phyloP scores from a whole-genome alignment of 2,113 vertebrate species.

The Hyperoodon ampullatus region DNA sequence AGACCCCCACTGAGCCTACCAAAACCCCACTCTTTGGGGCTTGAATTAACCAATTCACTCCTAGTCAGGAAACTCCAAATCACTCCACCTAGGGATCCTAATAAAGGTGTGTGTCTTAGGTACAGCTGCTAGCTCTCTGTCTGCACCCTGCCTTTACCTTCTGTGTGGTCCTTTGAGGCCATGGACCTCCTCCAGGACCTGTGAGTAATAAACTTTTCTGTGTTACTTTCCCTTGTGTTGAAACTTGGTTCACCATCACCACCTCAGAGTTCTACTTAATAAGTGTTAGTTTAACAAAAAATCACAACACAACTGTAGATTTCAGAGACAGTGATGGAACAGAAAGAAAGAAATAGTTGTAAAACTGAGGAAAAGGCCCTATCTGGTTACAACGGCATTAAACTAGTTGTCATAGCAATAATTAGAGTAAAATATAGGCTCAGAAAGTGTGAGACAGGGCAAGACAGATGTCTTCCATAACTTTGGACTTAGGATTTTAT shows the following conservation, averaged over 20 bases:
- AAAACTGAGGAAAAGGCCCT: neutral
- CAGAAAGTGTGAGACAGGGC: neutral
- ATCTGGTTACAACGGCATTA: neutral
- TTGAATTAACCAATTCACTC: neutral
- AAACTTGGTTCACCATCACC: neutral
- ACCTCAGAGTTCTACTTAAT: neutral
- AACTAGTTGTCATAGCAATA: neutral
- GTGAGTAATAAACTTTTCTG: neutral
- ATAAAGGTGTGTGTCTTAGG: neutral
- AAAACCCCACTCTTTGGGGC: neutral
- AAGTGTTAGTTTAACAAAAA: conserved; percentile 14
- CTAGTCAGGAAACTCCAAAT: neutral
- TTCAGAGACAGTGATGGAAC: neutral
- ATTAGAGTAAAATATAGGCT: neutral
- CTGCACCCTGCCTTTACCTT: neutral
- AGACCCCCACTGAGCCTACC: neutral
- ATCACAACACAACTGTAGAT: neutral
- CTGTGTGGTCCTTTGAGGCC: neutral
- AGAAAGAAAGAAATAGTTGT: neutral
- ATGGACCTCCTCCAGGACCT: neutral
- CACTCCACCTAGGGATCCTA: neutral
- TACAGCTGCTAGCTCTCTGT: neutral
- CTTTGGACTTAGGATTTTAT: neutral
- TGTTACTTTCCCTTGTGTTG: neutral
- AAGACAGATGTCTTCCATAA: neutral